A percentile compares a stretch with the other conserved stretches of the same genome.
Evolutionary conservation across 2,797 vertebrate species (phyloP).

Genomic region (Mus caroli): DNA sequence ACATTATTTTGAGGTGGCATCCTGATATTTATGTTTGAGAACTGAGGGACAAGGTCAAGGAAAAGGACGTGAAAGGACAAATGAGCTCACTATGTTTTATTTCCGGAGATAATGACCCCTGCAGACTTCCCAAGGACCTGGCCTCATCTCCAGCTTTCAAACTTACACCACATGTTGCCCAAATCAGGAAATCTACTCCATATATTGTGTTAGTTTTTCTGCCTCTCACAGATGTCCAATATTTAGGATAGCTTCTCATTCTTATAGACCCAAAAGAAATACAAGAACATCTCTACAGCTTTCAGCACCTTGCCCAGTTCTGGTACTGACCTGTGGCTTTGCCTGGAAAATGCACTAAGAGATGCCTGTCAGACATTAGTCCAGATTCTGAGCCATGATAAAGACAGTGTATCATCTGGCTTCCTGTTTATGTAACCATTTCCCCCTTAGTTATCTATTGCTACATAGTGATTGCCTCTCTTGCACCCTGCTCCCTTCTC

Average conservation of each 20-base stretch:
- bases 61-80: background rate
- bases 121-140: background rate
- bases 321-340: background rate
- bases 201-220: background rate
- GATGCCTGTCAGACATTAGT: background rate
- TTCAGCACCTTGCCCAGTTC: background rate
- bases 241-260: conserved; percentile 26
- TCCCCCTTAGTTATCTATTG: background rate
- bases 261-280: background rate
- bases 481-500: background rate
- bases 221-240: background rate
- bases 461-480: background rate
- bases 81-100: background rate
- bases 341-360: background rate
- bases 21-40: background rate
- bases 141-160: background rate
- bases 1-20: conserved; percentile 20
- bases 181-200: background rate
- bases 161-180: background rate
- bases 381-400: background rate
- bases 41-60: background rate
- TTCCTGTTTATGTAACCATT: background rate
- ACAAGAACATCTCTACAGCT: background rate
- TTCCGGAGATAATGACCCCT: background rate
- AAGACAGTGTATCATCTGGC: background rate